Percentiles rank a stretch among this genome's conserved stretches.
Conservation (phyloP, 30 jellyfish, hydroid and myxozoan genomes). For the Pseudorhiza aurosa region DNA sequence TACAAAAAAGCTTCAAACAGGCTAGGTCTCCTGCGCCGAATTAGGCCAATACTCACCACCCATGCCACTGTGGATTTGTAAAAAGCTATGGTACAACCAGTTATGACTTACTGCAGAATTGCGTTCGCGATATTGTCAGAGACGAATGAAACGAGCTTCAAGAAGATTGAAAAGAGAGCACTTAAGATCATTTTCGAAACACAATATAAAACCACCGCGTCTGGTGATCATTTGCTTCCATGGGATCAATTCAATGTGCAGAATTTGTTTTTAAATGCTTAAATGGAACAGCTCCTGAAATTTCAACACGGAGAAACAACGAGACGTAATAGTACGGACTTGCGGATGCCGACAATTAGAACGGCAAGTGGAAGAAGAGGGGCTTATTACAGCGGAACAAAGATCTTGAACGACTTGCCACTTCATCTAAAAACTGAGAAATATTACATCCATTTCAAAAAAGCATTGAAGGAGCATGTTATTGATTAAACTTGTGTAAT, state of each 20-base stretch:
- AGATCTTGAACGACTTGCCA: conserved; percentile 50
- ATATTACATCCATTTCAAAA: background rate
- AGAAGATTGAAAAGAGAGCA: conserved; percentile 60
- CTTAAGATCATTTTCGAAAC: conserved; percentile 48
- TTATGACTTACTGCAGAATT: conserved; percentile 18
- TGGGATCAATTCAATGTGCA: conserved; percentile 27
- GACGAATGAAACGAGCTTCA: conserved; percentile 49
- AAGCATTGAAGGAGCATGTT: conserved; percentile 1
- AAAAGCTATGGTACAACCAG: conserved; percentile 26
- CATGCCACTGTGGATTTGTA: conserved; percentile 16
- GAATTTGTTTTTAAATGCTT: conserved; percentile 25
- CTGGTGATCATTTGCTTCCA: conserved; percentile 44
- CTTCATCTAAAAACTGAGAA: conserved; percentile 10
- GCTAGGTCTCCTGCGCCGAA: conserved; percentile 55
- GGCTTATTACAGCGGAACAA: conserved; percentile 45
- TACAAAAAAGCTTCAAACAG: conserved; percentile 30
- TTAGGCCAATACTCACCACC: conserved; percentile 46
- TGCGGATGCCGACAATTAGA: conserved; percentile 57
- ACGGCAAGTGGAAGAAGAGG: conserved; percentile 55
- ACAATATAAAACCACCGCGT: conserved; percentile 10
- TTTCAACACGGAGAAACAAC: conserved; percentile 56
- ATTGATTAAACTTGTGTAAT: too few species aligned
- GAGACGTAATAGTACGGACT: conserved; percentile 54
- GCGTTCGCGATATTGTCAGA: conserved; percentile 40
- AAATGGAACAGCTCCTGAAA: conserved; percentile 57